Percentiles rank a stretch among this genome's conserved stretches.
Conservation (phyloP, 2,113 vertebrate genomes). For the Otolemur garnettii region DNA sequence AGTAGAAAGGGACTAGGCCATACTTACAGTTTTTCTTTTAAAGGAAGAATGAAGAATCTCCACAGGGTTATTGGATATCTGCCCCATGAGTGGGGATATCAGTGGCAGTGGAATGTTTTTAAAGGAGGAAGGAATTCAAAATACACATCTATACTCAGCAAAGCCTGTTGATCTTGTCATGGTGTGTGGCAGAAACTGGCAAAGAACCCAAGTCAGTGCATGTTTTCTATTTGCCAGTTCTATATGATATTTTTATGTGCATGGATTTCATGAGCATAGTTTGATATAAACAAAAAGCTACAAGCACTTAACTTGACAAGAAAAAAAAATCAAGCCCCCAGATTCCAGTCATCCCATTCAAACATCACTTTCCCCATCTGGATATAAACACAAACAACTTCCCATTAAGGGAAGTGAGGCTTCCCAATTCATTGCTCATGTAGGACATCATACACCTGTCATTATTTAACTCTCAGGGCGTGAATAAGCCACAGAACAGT, state of each 20-base stretch:
- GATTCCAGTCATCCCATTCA: conserved; percentile 9
- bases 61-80: neutral
- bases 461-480: conserved; percentile 42
- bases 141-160: neutral
- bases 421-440: neutral
- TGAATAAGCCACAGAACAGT: conserved; percentile 24
- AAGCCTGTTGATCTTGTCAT: neutral
- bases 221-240: neutral
- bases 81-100: neutral
- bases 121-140: conserved; percentile 57
- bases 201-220: neutral
- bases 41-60: conserved; percentile 40
- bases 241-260: neutral
- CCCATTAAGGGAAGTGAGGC: conserved; percentile 11
- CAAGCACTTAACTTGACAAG: neutral
- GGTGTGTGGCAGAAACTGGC: neutral
- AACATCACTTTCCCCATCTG: neutral
- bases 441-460: neutral
- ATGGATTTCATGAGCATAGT: neutral
- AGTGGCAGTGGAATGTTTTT: neutral
- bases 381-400: conserved; percentile 51
- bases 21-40: conserved; percentile 5
- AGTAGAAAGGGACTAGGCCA: neutral
- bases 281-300: conserved; percentile 35
- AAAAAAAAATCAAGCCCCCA: conserved; percentile 9